Conservation (phyloP, 2,113 vertebrate genomes). For the Leptobrachium ailaonicum region DNA sequence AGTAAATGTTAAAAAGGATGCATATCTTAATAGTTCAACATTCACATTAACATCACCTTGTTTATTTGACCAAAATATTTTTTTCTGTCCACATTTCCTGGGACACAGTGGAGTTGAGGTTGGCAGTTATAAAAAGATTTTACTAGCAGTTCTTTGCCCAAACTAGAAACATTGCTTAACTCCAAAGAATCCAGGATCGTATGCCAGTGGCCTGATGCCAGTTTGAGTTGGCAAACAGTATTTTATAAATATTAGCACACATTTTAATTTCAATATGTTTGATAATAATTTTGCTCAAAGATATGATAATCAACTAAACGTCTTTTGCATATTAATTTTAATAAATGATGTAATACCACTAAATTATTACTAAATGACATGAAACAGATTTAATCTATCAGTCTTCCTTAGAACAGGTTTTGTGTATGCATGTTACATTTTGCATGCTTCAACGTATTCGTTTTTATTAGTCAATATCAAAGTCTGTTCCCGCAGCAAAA, state of each 20-base stretch:
- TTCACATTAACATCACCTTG: too few relatives aligned
- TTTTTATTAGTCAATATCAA: too few relatives aligned
- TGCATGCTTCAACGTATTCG: too few relatives aligned
- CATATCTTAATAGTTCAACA: too few relatives aligned
- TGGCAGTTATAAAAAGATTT: conserved; percentile 33
- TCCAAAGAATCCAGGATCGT: conserved; percentile 11
- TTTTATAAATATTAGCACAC: conserved; percentile 34
- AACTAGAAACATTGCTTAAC: conserved; percentile 29
- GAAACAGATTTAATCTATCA: too few relatives aligned
- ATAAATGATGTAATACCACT: not conserved
- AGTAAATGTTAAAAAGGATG: too few relatives aligned
- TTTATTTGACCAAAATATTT: not conserved
- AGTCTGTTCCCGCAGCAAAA: too few relatives aligned
- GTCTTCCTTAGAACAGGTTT: too few relatives aligned
- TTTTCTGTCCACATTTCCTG: conserved; percentile 14
- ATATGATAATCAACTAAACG: conserved; percentile 56
- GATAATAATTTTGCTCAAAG: conserved; percentile 41
- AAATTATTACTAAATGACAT: too few relatives aligned
- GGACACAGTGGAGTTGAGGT: not conserved
- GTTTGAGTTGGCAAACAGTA: conserved; percentile 44
- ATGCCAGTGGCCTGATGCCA: conserved; percentile 31
- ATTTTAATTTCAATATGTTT: conserved; percentile 38
- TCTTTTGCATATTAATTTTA: conserved; percentile 46
- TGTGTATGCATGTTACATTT: too few relatives aligned
- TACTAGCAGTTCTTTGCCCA: conserved; percentile 31